These are phyloP conservation scores for Belgica antarctica DNA, from an alignment of 2,888 invertebrate genomes.

Conservation along the genomic window DNA sequence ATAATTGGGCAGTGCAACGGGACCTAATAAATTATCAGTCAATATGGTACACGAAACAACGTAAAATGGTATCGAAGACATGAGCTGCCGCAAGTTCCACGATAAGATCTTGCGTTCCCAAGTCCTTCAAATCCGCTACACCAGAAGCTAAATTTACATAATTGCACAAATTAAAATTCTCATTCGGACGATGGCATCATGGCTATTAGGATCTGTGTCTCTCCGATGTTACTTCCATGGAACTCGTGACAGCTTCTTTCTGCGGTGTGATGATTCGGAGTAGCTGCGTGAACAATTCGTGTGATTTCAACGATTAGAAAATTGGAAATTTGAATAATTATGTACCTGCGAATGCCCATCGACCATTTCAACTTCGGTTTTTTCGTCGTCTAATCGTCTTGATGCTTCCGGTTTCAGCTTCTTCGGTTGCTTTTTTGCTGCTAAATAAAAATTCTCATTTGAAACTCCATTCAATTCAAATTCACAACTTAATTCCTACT, in stretches of 20 bases:
- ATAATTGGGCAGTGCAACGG: neutral
- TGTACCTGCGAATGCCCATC: constrained; percentile 66
- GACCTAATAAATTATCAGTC: constrained; percentile 28
- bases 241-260: constrained; percentile 19
- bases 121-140: too few relatives aligned
- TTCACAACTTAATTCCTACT: constrained; percentile 44
- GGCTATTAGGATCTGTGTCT: constrained; percentile 6
- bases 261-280: constrained; percentile 50
- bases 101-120: too few relatives aligned
- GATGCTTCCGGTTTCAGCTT: constrained; percentile 54
- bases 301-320: constrained; percentile 15
- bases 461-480: constrained; percentile 16
- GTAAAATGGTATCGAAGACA: neutral
- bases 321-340: constrained; percentile 47
- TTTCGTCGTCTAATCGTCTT: constrained; percentile 57
- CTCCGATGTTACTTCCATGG: constrained; percentile 28
- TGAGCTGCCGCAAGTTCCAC: too few relatives aligned
- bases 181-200: neutral
- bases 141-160: constrained; percentile 10
- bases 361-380: constrained; percentile 58
- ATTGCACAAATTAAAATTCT: neutral
- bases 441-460: constrained; percentile 32
- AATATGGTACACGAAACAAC: constrained; percentile 21
- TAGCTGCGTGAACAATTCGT: constrained; percentile 48
- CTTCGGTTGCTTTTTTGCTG: constrained; percentile 45